These are phyloP conservation scores for Patella caerulea DNA, from an alignment of 2,888 invertebrate genomes.

Conservation along the genomic window DNA sequence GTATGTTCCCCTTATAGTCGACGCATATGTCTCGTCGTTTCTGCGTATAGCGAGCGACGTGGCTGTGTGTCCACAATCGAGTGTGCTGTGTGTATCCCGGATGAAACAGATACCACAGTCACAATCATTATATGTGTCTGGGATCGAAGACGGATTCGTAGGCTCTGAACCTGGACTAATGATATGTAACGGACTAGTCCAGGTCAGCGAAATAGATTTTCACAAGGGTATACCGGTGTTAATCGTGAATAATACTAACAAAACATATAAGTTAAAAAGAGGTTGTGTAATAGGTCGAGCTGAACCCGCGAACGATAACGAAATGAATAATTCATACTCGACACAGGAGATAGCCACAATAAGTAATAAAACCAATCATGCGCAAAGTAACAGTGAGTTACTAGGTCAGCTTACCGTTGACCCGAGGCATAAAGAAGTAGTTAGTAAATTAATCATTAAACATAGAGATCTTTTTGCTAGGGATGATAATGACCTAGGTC, in stretches of 20 bases:
- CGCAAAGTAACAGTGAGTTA: neutral
- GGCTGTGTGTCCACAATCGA: no score
- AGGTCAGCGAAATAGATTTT: neutral
- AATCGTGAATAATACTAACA: neutral
- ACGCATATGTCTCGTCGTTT: neutral
- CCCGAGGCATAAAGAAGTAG: neutral
- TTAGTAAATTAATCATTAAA: neutral
- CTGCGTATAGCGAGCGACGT: no score
- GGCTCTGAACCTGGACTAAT: neutral
- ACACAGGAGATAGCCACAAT: neutral
- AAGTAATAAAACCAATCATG: neutral
- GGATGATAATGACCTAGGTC: no score
- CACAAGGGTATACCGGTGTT: neutral
- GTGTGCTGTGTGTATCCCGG: no score
- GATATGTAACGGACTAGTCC: neutral
- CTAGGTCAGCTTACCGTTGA: neutral
- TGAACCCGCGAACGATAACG: neutral
- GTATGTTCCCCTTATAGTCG: neutral
- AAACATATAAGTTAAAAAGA: neutral
- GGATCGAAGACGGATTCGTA: neutral
- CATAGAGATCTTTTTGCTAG: slow-evolving; percentile 28
- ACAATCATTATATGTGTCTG: neutral
- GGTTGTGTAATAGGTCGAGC: slow-evolving; percentile 6
- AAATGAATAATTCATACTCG: neutral
- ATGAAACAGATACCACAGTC: no score